Base-by-base conservation (phyloP, 1,140 invertebrate genomes). In the Drosophila biarmipes region DNA sequence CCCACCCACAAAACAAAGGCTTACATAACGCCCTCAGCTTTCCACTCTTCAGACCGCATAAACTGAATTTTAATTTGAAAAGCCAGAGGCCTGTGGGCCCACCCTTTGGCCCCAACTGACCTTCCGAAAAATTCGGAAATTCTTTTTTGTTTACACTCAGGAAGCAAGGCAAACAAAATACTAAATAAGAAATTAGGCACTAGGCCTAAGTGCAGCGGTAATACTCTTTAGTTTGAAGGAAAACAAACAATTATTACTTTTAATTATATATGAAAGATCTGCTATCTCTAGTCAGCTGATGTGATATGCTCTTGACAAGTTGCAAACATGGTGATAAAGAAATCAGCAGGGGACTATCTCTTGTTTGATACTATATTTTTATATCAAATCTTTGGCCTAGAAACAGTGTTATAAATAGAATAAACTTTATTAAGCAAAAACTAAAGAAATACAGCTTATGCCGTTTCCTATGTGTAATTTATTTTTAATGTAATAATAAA, bases 161-260 rank as follows among this genome's bases (percentile, higher is more conserved):
- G 67, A 68, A 73, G 71, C 52, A 62, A 40, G 43, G 57, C 78
- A 87, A 89, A 82, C 74, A 57, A 87, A 89, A 73, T 78, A 73
- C 84, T 87, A 86, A 86, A 73, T 68, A 75, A 57, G 72, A 46
- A 75, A 57, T 75, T 57, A 7, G 14, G 52, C 40, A 40, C 14
- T 42, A 2, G 14, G 2, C 0, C 8, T n/a, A 6, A 40, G 2
- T 27, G 59, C 40, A 46, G 1, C 2, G 6, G 11, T 0, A 46
- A 75, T 75, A 24, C 72, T 31, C 72, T 74, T 1, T 17, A 34
- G 12, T 6, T 11, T 15, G 10, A n/a, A 19, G 7, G 11, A 3
- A 24, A 24, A 24, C 24, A 24, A 24, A 15, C 14, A 27, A 6
- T 48, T 21, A 34, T 24, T 4, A 10, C 11, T 27, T 10, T 1